Percentiles rank a stretch among this genome's conserved stretches.
phyloP scores from a whole-genome alignment of 2,113 vertebrate genomes.

The Indicator maculatus region DNA sequence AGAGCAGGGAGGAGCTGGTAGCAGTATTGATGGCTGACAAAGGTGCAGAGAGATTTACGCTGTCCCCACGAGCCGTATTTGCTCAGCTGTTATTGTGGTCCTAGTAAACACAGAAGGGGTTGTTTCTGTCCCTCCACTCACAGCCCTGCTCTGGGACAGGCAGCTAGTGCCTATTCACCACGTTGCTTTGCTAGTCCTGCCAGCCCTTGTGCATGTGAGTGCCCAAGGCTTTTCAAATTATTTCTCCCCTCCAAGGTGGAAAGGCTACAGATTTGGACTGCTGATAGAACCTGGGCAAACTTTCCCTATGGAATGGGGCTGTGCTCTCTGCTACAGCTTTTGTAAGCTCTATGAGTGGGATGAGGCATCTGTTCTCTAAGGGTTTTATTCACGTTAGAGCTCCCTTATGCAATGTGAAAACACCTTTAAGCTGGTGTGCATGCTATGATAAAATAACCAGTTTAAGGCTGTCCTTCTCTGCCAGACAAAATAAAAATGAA shows the following conservation, averaged over 20 bases:
- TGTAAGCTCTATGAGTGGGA: accelerated
- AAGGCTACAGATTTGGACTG: background rate
- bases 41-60: conserved; percentile 56
- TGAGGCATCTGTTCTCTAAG: background rate
- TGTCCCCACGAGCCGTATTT: background rate
- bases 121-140: conserved; percentile 28
- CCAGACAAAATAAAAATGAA: background rate
- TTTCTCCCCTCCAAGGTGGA: background rate
- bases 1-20: conserved; percentile 17
- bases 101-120: conserved; percentile 37
- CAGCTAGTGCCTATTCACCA: background rate
- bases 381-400: background rate
- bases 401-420: background rate
- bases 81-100: conserved; percentile 66
- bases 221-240: background rate
- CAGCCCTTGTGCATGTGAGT: background rate
- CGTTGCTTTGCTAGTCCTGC: background rate
- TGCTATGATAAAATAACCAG: background rate
- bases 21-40: conserved; percentile 28
- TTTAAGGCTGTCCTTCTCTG: background rate
- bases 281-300: background rate
- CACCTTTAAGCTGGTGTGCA: background rate
- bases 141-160: background rate
- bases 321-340: background rate
- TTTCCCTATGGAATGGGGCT: background rate